Base-by-base conservation (phyloP, 2,113 vertebrate species). In the Periophthalmodon schlosseri region DNA sequence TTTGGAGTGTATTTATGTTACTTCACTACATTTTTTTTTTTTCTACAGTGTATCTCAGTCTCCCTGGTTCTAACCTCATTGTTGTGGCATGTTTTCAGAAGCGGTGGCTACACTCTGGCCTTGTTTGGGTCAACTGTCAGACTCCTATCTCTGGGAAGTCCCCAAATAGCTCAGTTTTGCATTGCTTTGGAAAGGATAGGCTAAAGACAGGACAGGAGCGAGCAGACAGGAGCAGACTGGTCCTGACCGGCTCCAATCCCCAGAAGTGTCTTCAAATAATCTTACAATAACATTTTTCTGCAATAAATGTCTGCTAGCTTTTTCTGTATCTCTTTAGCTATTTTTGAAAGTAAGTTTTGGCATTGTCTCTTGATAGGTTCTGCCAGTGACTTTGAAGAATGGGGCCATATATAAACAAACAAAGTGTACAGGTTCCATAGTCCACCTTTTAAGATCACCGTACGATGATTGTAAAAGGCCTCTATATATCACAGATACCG, bases 51-150 rank as follows among this genome's bases (percentile, higher is more conserved):
- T 65, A 60, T 36, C 77, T 77, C 77, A 78, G 76, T 10, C 83
- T 87, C 80, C 11, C 58, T 74, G 77, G 90, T 84, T 81, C 14
- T 39, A 65, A 82, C 78, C 90, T 94, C 90, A 90, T 93, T 92
- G 92, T 93, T 83, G 63, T 91, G 79, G 86, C 84, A 89, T 91
- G 88, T 86, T 89, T 93, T 73, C 86, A 90, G 80, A 81, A 75
- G 79, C 77, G 57, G 57, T 60, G 24, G 57, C 76, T 81, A 80
- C 87, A 79, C 74, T 60, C 64, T 80, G 84, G 85, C 78, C 85
- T 85, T 87, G 88, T 85, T 91, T 89, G 78, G 80, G 88, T 86
- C 82, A 85, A 73, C 84, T 88, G 86, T 88, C 88, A 82, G 81
- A 78, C 73, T 36, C 56, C 84, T 91, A 91, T 93, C 88, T 91